Evolutionary conservation across 1,140 invertebrate species (phyloP), one percentile per base, ranked within the genome.

Genomic region (Conus betulinus): DNA sequence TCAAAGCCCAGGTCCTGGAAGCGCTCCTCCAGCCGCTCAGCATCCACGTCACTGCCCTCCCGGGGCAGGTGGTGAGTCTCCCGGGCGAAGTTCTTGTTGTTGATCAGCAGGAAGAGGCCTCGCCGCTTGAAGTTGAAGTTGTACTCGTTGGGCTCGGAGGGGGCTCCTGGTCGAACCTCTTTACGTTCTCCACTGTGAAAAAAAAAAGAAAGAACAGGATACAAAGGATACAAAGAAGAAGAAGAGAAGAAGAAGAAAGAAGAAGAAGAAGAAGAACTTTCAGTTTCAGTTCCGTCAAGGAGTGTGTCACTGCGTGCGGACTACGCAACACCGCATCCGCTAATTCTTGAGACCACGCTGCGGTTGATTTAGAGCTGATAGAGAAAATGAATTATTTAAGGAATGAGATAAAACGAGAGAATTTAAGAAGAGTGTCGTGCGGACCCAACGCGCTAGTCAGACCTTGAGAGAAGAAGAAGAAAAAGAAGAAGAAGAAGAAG

Each of bases 41-140:
- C 94, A 88, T 96, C 97, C 10, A 97, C 96, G 92, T 97, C 97
- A 67, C 97, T 98, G 7, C 97, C 98, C 90, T 96, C 96, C 87
- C 97, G 96, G 20, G 95, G 91, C 92, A 96, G 96, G 67, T 97
- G 94, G 10, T 81, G 83, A 13, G 71, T 86, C 94, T 94, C n/a
- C 90, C 89, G 13, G 92, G 92, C 93, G 89, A 96, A 96, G 60
- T 93, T 90, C 95, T 98, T 97, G 95, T 99, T 98, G 94, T 99
- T 99, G 91, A 99, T 98, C 91, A 99, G 98, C 1, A 98, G 93
- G 51, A 98, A 98, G 84, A 97, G 93, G 51, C 98, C 98, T 79
- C 98, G 96, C 89, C 97, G 96, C 84, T 96, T 95, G 95, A 98
- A 97, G 93, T 97, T 97, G 97, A 99, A 99, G 88, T 94, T 94